phyloP scores from a whole-genome alignment of 2,888 invertebrate genomes.

The Galerucella pusilla region DNA sequence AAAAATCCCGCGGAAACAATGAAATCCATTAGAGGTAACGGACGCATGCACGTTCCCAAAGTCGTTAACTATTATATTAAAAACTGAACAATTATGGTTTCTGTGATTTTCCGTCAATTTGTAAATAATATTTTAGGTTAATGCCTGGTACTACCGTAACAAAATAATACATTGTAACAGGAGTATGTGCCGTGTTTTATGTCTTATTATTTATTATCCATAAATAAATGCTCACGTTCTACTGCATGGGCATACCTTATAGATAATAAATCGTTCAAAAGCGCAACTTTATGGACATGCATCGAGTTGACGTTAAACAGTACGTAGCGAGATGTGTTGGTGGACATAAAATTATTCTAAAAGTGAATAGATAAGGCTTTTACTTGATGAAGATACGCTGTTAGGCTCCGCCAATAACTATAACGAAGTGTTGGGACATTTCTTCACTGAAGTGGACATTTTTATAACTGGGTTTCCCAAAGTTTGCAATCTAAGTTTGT shows the following conservation, averaged over 20 bases:
- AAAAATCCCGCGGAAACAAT: neutral
- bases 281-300: slow-evolving; percentile 16
- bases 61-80: neutral
- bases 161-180: slow-evolving; percentile 11
- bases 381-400: too few relatives aligned
- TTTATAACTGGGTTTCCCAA: too few relatives aligned
- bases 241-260: slow-evolving; percentile 16
- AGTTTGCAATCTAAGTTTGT: too few relatives aligned
- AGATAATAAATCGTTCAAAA: slow-evolving; percentile 23
- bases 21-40: neutral
- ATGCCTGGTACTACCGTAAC: slow-evolving; percentile 10
- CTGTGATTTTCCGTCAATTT: neutral
- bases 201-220: slow-evolving; percentile 30
- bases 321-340: neutral
- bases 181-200: slow-evolving; percentile 18
- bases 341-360: slow-evolving; percentile 1
- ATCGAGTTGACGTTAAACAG: slow-evolving; percentile 14
- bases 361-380: too few relatives aligned
- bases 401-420: too few relatives aligned
- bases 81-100: neutral
- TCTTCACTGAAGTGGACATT: too few relatives aligned
- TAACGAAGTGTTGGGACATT: too few relatives aligned
- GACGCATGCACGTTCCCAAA: neutral
- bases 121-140: slow-evolving; percentile 14
- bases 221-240: slow-evolving; percentile 26